phyloP scores from a whole-genome alignment of 2,797 vertebrate species.

The Podarcis siculus region DNA sequence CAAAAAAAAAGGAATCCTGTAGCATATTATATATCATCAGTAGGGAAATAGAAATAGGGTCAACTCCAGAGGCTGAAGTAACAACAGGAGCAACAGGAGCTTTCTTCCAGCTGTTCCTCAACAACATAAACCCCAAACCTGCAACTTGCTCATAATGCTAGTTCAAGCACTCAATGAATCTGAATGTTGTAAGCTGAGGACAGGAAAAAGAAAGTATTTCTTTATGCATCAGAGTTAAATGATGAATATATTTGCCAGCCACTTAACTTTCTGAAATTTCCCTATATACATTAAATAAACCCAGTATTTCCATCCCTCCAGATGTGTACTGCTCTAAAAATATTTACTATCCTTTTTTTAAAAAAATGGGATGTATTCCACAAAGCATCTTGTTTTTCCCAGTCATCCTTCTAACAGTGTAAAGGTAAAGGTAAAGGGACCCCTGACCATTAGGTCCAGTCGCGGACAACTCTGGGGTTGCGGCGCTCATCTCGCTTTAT shows the following conservation, averaged over 20 bases:
- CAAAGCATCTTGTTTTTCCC: background rate
- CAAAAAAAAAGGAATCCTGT: background rate
- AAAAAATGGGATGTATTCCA: background rate
- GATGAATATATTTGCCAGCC: background rate
- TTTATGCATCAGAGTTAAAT: background rate
- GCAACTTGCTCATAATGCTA: too few relatives aligned
- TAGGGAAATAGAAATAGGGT: too few relatives aligned
- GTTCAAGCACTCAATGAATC: too few relatives aligned
- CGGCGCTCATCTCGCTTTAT: too few relatives aligned
- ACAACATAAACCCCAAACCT: too few relatives aligned
- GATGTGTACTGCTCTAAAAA: background rate
- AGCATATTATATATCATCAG: background rate
- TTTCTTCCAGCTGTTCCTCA: too few relatives aligned
- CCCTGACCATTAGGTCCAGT: too few relatives aligned
- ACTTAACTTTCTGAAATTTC: background rate
- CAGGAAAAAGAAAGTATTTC: too few relatives aligned
- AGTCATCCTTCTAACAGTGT: slow-evolving; percentile 1
- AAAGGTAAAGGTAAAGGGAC: background rate
- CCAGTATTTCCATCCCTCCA: background rate
- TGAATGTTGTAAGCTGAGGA: too few relatives aligned
- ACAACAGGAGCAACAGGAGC: too few relatives aligned
- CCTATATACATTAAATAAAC: background rate
- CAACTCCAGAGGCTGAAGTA: too few relatives aligned
- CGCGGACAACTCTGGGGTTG: too few relatives aligned
- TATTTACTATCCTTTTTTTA: background rate